Evolutionary conservation across 2,888 invertebrate species (phyloP), one percentile per base, ranked within the genome.

Genomic region (Myopa testacea): DNA sequence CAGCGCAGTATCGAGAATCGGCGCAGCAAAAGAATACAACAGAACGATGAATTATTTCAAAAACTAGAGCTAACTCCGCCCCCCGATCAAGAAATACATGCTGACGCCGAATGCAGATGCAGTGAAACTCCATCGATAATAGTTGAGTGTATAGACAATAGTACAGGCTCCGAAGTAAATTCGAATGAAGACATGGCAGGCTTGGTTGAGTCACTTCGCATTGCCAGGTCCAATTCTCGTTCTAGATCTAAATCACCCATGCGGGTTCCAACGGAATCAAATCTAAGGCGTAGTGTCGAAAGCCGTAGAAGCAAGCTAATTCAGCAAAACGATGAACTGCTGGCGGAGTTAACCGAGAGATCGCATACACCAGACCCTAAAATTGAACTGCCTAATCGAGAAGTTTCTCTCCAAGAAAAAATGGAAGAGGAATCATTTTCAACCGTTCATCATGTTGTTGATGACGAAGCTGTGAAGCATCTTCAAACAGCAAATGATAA

Each of bases 401-500:
- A 45, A 10, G 6, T 1, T 0, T 6, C 6, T 8, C 6, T 8
- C 10, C 10, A 8, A 10, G 10, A 3, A 6, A 45, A 6, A 8
- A 1, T 10, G 45, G 45, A 3, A 45, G 45, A 6, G 6, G 7
- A 8, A 6, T 8, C 7, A 6, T 8, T 8, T 10, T 10, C 10
- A 6, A 45, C 7, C 10, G 45, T 8, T 45, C 10, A 45, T 45
- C 10, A 45, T 45, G 45, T 8, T 10, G 6, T 45, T 10, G 7
- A 45, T 45, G 45, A 45, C 1, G 85, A 87, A 71, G 88, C 87
- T 0, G 78, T 88, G 58, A 81, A 84, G 4, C 83, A 84, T 70
- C 65, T 88, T 0, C 84, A 81, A 8, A 82, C 79, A 70, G 86
- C 86, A 37, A 80, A 78, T 37, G 85, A 88, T 76, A 86, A 88